Conservation (phyloP, 2,888 invertebrate genomes). For the Drosophila ustulata region DNA sequence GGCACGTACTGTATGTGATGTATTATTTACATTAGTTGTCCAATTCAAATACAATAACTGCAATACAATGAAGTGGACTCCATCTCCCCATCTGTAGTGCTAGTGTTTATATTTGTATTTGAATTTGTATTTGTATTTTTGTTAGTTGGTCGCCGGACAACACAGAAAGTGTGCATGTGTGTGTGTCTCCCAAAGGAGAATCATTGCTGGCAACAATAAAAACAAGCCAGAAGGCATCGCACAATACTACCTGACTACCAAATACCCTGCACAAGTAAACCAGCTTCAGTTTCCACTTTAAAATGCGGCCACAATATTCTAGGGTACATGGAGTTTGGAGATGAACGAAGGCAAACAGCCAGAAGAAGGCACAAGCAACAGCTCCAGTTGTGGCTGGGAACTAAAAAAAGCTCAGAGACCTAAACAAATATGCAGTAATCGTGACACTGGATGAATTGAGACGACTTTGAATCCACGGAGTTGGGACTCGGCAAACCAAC, state of each 20-base stretch:
- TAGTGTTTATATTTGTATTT: constrained; percentile 25
- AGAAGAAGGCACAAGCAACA: constrained; percentile 38
- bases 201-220: constrained; percentile 54
- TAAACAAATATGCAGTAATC: constrained; percentile 67
- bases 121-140: constrained; percentile 43
- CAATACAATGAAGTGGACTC: constrained; percentile 41
- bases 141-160: constrained; percentile 33
- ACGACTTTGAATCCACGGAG: constrained; percentile 5
- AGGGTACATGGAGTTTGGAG: constrained; percentile 1
- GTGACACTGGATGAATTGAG: constrained; percentile 40
- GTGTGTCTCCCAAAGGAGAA: constrained; percentile 35
- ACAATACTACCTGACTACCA: not conserved
- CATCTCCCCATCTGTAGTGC: constrained; percentile 5
- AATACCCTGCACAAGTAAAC: not conserved
- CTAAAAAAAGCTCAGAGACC: constrained; percentile 40
- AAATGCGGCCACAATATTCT: not conserved
- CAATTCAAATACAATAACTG: constrained; percentile 64
- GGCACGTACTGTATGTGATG: constrained; percentile 52
- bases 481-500: constrained; percentile 22
- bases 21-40: constrained; percentile 62
- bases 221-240: constrained; percentile 7
- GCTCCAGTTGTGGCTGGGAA: not conserved
- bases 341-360: constrained; percentile 55
- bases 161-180: constrained; percentile 17
- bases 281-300: no score